Percentiles rank a stretch among this genome's conserved stretches.
phyloP scores from a whole-genome alignment of 2,113 vertebrate genomes.

The Dipodomys spectabilis region DNA sequence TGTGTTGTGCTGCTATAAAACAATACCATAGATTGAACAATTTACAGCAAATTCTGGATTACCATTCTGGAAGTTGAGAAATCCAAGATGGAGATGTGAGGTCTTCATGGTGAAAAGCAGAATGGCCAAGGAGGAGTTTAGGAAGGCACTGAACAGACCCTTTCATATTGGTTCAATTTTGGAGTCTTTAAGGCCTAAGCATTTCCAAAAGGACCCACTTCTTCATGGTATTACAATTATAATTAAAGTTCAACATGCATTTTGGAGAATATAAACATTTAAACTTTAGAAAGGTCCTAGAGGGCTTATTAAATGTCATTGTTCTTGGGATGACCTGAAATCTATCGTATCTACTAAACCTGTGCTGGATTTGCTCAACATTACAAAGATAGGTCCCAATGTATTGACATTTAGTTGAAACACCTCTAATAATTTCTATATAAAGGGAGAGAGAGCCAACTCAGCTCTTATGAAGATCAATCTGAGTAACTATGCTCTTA shows the following conservation, averaged over 20 bases:
- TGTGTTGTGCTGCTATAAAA: background rate
- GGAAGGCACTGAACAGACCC: background rate
- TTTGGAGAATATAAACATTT: background rate
- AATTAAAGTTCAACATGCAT: background rate
- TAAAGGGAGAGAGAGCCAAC: background rate
- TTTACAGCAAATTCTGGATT: background rate
- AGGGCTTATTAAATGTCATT: constrained; percentile 33
- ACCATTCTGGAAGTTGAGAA: background rate
- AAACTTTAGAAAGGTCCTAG: background rate
- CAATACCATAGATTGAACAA: background rate
- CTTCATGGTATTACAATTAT: background rate
- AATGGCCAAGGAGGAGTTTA: background rate
- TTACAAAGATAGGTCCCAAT: constrained; percentile 32
- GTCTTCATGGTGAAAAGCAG: background rate
- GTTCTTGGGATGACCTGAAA: background rate
- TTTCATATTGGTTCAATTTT: background rate
- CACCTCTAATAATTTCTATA: constrained; percentile 27
- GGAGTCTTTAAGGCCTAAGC: background rate
- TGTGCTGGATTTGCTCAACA: background rate
- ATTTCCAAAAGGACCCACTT: background rate
- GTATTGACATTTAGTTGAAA: constrained; percentile 40
- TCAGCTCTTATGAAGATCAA: background rate
- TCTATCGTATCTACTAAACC: background rate
- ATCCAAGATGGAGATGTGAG: background rate
- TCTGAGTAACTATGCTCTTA: constrained; percentile 11